These are phyloP conservation scores for Oncorhynchus keta DNA, from an alignment of 2,113 vertebrate species.

Conservation along the genomic window DNA sequence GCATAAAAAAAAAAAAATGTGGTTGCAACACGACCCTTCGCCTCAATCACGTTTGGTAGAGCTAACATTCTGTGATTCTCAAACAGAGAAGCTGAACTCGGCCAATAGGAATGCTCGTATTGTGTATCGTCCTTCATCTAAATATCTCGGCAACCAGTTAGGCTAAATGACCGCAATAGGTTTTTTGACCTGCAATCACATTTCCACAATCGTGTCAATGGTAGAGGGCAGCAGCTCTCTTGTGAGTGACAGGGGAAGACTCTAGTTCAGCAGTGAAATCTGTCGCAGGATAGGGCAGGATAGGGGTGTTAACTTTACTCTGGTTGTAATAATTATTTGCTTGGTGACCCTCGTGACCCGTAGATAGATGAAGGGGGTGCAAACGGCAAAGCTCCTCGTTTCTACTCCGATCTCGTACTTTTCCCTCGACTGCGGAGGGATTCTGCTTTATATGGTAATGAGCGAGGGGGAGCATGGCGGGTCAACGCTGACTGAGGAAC, in stretches of 20 bases:
- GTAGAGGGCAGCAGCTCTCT: not conserved
- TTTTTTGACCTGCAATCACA: not conserved
- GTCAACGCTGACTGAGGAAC: conserved; percentile 39
- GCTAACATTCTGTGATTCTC: too few relatives aligned
- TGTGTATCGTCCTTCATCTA: too few relatives aligned
- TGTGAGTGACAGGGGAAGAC: not conserved
- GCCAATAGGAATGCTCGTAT: too few relatives aligned
- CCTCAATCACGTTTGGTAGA: too few relatives aligned
- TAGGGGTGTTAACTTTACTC: not conserved
- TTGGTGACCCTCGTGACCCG: not conserved
- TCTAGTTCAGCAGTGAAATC: not conserved
- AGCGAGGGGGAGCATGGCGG: conserved; percentile 29
- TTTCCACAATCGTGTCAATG: not conserved
- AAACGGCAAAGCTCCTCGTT: not conserved
- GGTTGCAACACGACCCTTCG: too few relatives aligned
- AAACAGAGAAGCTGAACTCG: too few relatives aligned
- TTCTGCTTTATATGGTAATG: conserved; percentile 49
- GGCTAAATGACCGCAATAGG: too few relatives aligned
- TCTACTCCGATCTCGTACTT: not conserved
- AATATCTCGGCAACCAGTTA: too few relatives aligned
- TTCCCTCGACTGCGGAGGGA: conserved; percentile 29
- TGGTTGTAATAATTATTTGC: not conserved
- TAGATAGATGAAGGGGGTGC: not conserved
- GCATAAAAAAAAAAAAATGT: too few relatives aligned
- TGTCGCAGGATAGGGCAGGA: not conserved